Percentiles rank a stretch among this genome's conserved stretches.
phyloP scores from a whole-genome alignment of 2,113 vertebrate species.

The Syngnathus typhle region DNA sequence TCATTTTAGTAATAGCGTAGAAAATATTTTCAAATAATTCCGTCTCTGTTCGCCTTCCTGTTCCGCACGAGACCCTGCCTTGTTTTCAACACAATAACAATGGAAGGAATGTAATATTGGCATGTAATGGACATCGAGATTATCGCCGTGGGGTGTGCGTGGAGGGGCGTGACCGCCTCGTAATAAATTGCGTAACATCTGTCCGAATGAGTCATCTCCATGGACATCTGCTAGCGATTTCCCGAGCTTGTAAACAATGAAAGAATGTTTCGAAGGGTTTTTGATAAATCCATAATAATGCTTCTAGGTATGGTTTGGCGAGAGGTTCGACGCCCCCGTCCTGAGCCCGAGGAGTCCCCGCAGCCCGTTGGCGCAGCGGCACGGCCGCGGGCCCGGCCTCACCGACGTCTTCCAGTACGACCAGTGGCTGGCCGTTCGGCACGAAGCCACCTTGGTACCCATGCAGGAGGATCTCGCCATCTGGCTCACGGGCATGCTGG shows the following conservation, averaged over 20 bases:
- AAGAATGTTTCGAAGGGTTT: not conserved
- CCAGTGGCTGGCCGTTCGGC: conserved; percentile 90
- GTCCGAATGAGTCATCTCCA: conserved; percentile 26
- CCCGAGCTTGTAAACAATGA: not conserved
- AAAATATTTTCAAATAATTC: not conserved
- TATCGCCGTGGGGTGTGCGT: conserved; percentile 6
- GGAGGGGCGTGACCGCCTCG: not conserved
- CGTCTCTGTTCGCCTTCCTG: conserved; percentile 22
- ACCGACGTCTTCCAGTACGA: conserved; percentile 88
- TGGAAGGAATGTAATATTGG: not conserved
- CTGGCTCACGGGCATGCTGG: conserved; percentile 87
- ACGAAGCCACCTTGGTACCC: conserved; percentile 86
- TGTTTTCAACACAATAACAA: conserved; percentile 30
- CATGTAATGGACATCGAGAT: conserved; percentile 36
- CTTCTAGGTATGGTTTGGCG: conserved; percentile 85
- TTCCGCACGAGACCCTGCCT: conserved; percentile 20
- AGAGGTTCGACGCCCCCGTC: conserved; percentile 74
- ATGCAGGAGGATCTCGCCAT: conserved; percentile 96
- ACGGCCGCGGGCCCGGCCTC: conserved; percentile 88
- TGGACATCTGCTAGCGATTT: conserved; percentile 46
- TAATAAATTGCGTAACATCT: conserved; percentile 46
- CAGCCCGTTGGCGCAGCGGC: conserved; percentile 77
- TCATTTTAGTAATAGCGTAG: too few relatives aligned
- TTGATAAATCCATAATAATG: too few relatives aligned
- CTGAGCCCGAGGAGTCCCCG: conserved; percentile 75